Conservation (phyloP, 1,140 invertebrate genomes). For the Lepeophtheirus salmonis region DNA sequence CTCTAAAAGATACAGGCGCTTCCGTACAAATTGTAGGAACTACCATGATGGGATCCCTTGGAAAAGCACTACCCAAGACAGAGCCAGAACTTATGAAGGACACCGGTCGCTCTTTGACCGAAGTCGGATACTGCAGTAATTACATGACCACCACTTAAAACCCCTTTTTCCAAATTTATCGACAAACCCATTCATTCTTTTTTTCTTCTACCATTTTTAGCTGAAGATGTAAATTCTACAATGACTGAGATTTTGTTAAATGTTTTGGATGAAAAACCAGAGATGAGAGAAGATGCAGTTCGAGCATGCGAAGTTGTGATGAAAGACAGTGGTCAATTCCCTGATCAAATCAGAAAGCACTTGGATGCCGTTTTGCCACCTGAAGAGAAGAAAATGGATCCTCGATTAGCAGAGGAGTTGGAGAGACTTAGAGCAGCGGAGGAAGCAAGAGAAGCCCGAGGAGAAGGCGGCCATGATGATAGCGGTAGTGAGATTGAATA, state of each 20-base stretch:
- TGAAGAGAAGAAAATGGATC: neutral
- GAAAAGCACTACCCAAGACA: neutral
- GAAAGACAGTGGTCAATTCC: slow-evolving; percentile 4
- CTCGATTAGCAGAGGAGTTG: neutral
- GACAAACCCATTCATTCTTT: neutral
- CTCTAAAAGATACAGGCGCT: slow-evolving; percentile 11
- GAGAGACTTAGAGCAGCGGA: slow-evolving; percentile 3
- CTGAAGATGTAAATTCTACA: neutral
- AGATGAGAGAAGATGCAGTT: neutral
- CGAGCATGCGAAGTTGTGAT: neutral
- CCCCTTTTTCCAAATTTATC: neutral
- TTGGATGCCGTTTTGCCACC: neutral
- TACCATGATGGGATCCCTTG: slow-evolving; percentile 10
- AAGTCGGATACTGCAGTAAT: slow-evolving; percentile 6
- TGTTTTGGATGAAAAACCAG: neutral
- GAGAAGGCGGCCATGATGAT: neutral
- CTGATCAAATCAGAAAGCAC: neutral
- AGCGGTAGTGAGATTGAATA: neutral
- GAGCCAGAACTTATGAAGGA: slow-evolving; percentile 14
- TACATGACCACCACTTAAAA: neutral
- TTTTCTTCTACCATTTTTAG: neutral
- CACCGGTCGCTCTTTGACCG: slow-evolving; percentile 5
- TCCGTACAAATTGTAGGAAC: neutral
- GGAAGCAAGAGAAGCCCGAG: neutral
- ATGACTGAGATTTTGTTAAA: slow-evolving; percentile 1